Evolutionary conservation across 2,113 vertebrate genomes (phyloP).

Genomic region (Callipepla squamata): DNA sequence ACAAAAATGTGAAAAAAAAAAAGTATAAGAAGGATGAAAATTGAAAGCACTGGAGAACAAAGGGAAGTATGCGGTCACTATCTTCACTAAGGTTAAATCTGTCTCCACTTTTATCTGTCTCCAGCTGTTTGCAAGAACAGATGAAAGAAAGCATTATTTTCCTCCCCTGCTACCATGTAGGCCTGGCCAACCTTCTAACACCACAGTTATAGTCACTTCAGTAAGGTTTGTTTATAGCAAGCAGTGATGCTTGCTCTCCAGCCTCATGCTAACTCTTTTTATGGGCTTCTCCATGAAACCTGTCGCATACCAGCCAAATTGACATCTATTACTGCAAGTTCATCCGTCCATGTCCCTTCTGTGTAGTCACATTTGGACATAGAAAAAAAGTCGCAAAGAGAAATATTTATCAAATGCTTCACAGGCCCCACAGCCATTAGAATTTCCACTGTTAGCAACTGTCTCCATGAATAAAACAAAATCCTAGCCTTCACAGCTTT

Average conservation of each 20-base stretch:
- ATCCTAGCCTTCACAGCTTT: fast-evolving
- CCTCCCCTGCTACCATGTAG: background rate
- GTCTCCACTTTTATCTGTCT: slow-evolving; percentile 65
- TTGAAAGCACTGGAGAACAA: slow-evolving; percentile 16
- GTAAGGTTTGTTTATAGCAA: slow-evolving; percentile 61
- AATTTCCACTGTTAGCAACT: background rate
- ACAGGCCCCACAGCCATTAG: background rate
- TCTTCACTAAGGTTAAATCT: slow-evolving; percentile 49
- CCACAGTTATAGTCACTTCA: slow-evolving; percentile 48
- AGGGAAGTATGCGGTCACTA: slow-evolving; percentile 14
- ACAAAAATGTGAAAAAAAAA: background rate
- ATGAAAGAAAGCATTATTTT: slow-evolving; percentile 67
- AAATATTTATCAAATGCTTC: slow-evolving; percentile 35
- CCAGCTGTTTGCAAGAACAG: slow-evolving; percentile 61
- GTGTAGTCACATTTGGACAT: background rate
- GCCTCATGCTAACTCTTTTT: slow-evolving; percentile 18
- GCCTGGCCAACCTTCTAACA: slow-evolving; percentile 29
- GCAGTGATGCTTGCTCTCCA: slow-evolving; percentile 46
- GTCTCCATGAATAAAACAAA: slow-evolving; percentile 56
- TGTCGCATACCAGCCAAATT: background rate
- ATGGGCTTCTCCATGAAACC: slow-evolving; percentile 1
- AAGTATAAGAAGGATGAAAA: background rate
- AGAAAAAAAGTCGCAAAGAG: background rate
- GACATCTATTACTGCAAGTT: background rate
- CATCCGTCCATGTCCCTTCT: background rate